Evolutionary conservation across 53 echinoderm and acorn worm species (phyloP), one percentile per base, ranked within the genome.

Genomic region (Astropecten irregularis): DNA sequence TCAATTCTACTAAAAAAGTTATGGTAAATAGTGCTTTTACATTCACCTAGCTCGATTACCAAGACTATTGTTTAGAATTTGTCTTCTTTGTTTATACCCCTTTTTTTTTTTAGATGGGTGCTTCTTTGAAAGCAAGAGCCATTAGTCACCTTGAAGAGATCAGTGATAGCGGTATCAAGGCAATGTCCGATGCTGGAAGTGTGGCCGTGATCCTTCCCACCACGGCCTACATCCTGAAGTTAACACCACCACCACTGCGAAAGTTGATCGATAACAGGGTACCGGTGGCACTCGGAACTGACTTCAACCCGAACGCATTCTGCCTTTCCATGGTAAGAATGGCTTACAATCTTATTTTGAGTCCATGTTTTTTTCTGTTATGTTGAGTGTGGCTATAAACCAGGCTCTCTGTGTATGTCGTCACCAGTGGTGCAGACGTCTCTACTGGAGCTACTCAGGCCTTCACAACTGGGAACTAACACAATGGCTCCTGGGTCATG

Each of bases 221-320:
- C 35, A 97, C 97, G 15, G 97, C 97, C 9, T 97, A 97, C 85
- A 93, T 97, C 34, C 90, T 97, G 25, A 87, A 90, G 34, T 89
- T 97, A 2, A 91, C 82, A 25, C 83, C 87, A 4, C 97, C 97
- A 10, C 97, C 97, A 28, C 94, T 91, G 39, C 76, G 97, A 36
- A 84, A 92, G 64, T 89, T 97, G 92, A 97, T 97, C 42, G 89
- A 89, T 21, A 40, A 38, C 31, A 88, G 92, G 22, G 94, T 97
- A 20, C 73, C 90, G 0, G 85, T 97, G 22, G 97, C 97, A 8
- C 55, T 97, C n/a, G 97, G 97, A 1, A 94, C 89, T 14, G 97
- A 97, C 63, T 97, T 97, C 76, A 97, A 97, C 69, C 97, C 97
- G 0, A 93, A 93, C 82, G 97, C 93, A 10, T 96, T 82, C 74